phyloP scores from a whole-genome alignment of 2,113 vertebrate species.

The Caretta caretta region DNA sequence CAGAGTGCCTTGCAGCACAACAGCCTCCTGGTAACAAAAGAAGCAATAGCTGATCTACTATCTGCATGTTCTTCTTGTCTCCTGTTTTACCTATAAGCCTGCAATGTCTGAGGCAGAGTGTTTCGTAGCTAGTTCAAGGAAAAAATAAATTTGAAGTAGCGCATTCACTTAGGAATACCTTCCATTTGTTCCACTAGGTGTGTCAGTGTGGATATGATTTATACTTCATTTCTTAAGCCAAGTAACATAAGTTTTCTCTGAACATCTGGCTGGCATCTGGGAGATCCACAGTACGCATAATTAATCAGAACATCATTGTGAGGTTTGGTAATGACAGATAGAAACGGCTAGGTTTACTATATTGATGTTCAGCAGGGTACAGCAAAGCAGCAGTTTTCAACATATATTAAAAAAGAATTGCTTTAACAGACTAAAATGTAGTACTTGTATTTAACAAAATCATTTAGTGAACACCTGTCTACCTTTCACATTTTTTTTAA shows the following conservation, averaged over 20 bases:
- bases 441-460: conserved; percentile 32
- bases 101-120: rapidly evolving
- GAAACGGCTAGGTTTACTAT: conserved; percentile 49
- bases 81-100: not conserved
- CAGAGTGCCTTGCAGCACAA: not conserved
- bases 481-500: not conserved
- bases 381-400: conserved; percentile 24
- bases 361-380: conserved; percentile 35
- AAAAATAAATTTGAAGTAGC: conserved; percentile 27
- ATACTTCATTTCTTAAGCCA: conserved; percentile 58
- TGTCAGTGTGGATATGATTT: conserved; percentile 64
- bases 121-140: not conserved
- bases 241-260: conserved; percentile 58
- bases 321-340: conserved; percentile 55
- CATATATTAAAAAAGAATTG: conserved; percentile 8
- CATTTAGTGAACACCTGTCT: conserved; percentile 38
- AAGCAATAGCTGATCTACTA: not conserved
- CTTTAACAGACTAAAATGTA: conserved; percentile 2
- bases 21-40: not conserved
- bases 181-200: conserved; percentile 69
- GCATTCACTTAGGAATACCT: conserved; percentile 41
- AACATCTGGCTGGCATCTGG: conserved; percentile 78
- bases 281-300: conserved; percentile 51
- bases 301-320: conserved; percentile 75
- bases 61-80: not conserved